phyloP scores from a whole-genome alignment of 2,113 vertebrate species.

The Eulemur macaco region DNA sequence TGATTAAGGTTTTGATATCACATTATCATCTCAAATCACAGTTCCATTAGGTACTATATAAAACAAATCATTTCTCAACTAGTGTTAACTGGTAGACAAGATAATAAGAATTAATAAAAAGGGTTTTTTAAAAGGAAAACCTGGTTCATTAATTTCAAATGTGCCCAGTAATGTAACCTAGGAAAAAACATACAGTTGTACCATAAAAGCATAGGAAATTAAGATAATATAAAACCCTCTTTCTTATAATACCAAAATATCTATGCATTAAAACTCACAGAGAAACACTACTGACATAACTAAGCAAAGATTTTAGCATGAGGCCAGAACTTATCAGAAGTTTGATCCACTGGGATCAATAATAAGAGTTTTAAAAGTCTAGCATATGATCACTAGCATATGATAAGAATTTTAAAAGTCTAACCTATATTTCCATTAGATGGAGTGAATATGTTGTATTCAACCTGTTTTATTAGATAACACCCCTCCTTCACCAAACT shows the following conservation, averaged over 20 bases:
- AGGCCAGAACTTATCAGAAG: background rate
- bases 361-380: background rate
- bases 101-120: background rate
- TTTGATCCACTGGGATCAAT: background rate
- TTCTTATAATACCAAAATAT: background rate
- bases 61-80: background rate
- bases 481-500: background rate
- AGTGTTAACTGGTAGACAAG: background rate
- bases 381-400: background rate
- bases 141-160: background rate
- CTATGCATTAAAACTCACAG: background rate
- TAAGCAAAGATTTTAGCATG: background rate
- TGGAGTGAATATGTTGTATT: background rate
- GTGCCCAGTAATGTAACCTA: background rate
- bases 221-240: background rate
- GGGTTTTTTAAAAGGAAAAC: background rate
- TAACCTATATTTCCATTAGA: background rate
- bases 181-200: background rate
- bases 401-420: background rate
- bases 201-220: background rate
- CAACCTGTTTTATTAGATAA: background rate
- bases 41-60: background rate
- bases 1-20: background rate
- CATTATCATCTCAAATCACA: background rate
- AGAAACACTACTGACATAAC: background rate